Conservation (phyloP, 1,140 invertebrate species). For the Ceratosolen fusciceps region DNA sequence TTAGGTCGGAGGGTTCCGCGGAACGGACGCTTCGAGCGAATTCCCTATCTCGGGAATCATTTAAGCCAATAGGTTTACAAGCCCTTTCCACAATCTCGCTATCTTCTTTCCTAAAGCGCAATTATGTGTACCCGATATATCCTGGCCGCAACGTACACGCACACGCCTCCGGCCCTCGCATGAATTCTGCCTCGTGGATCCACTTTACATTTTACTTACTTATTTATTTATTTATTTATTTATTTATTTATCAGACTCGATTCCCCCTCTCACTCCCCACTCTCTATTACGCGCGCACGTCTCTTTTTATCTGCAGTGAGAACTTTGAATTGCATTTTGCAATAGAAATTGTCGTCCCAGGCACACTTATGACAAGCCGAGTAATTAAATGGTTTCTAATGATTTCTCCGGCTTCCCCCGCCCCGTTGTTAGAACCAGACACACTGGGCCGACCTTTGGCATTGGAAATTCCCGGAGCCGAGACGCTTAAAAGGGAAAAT, state of each 20-base stretch:
- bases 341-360: not conserved
- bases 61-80: not conserved
- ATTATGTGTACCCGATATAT: not conserved
- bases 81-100: not conserved
- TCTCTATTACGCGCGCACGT: no score
- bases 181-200: no score
- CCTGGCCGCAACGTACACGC: not conserved
- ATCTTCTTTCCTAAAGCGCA: not conserved
- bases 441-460: slow-evolving; percentile 9
- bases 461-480: slow-evolving; percentile 10
- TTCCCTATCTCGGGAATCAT: not conserved
- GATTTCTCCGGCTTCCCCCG: slow-evolving; percentile 11
- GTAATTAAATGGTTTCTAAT: slow-evolving; percentile 19
- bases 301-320: no score
- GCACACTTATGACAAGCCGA: not conserved
- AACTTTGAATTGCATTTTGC: not conserved
- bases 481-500: slow-evolving; percentile 24
- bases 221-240: no score
- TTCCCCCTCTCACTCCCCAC: no score
- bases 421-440: no score
- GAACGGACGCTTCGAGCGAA: not conserved
- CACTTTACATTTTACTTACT: no score
- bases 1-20: not conserved
- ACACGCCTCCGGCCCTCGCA: not conserved
- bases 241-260: no score